Percentiles rank a stretch among this genome's conserved stretches.
phyloP scores from a whole-genome alignment of 2,113 vertebrate species.

The Seriola aureovittata region DNA sequence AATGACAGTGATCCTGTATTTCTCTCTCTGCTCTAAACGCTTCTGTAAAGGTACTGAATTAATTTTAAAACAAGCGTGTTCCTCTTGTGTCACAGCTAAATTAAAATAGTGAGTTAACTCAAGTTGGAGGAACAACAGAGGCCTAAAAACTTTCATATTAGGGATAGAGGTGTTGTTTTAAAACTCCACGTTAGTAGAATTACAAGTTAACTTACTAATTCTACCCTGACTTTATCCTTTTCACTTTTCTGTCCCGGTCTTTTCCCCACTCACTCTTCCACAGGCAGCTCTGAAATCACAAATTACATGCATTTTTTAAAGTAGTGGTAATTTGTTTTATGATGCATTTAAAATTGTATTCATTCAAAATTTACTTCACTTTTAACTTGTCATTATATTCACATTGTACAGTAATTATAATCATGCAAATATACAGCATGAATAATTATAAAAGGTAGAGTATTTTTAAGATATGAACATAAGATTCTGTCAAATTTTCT shows the following conservation, averaged over 20 bases:
- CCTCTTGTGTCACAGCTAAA: background rate
- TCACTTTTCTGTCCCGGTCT: background rate
- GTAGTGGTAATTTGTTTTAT: background rate
- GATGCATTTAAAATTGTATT: background rate
- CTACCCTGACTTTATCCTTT: too few relatives aligned
- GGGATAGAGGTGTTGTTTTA: background rate
- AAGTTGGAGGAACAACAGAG: background rate
- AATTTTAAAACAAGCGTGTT: background rate
- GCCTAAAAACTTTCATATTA: background rate
- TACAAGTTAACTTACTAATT: background rate
- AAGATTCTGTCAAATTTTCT: too few relatives aligned
- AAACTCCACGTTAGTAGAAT: background rate
- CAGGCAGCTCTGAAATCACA: too few relatives aligned
- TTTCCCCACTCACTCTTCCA: background rate
- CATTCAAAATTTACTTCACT: background rate
- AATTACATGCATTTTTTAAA: too few relatives aligned
- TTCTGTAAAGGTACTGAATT: background rate
- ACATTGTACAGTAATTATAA: too few relatives aligned
- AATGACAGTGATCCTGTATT: background rate
- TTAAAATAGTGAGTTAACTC: background rate
- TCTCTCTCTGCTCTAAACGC: background rate
- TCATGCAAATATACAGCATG: too few relatives aligned
- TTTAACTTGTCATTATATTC: too few relatives aligned
- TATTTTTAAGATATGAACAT: too few relatives aligned
- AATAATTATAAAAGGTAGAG: too few relatives aligned